Conservation (phyloP, 2,797 vertebrate genomes). For the Jordanella pulchra region DNA sequence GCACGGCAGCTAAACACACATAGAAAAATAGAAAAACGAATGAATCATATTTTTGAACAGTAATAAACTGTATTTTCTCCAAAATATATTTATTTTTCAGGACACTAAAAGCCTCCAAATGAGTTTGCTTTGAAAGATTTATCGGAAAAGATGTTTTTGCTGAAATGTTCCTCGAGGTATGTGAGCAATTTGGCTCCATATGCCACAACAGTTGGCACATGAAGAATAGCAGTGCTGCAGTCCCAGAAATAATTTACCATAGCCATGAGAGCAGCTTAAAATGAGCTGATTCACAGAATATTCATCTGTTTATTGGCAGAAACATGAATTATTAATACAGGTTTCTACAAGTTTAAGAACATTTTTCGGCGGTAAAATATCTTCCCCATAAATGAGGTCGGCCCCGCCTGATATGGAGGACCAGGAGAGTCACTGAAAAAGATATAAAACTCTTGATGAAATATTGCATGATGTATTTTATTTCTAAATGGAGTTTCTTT, state of each 20-base stretch:
- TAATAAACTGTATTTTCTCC: slow-evolving; percentile 6
- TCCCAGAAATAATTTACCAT: slow-evolving; percentile 60
- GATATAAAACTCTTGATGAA: too few species aligned
- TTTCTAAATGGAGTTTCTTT: too few species aligned
- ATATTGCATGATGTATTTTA: too few species aligned
- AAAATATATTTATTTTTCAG: slow-evolving; percentile 24
- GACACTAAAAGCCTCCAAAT: slow-evolving; percentile 32
- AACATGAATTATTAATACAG: slow-evolving; percentile 28
- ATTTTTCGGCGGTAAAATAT: slow-evolving; percentile 31
- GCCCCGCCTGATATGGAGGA: neutral
- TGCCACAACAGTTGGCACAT: slow-evolving; percentile 74
- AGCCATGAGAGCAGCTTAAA: slow-evolving; percentile 41
- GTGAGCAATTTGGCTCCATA: slow-evolving; percentile 72
- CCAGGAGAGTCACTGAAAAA: too few species aligned
- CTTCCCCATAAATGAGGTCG: slow-evolving; percentile 36
- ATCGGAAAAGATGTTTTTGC: slow-evolving; percentile 53
- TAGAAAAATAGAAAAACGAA: neutral
- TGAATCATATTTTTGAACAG: neutral
- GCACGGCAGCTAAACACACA: slow-evolving; percentile 83
- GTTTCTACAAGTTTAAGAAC: slow-evolving; percentile 27
- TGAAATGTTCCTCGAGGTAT: slow-evolving; percentile 58
- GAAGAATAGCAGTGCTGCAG: slow-evolving; percentile 54
- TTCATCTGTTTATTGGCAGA: slow-evolving; percentile 46
- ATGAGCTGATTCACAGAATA: slow-evolving; percentile 55
- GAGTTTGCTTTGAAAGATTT: slow-evolving; percentile 55